phyloP scores from a whole-genome alignment of 2,888 invertebrate genomes.

The Maniola hyperantus region DNA sequence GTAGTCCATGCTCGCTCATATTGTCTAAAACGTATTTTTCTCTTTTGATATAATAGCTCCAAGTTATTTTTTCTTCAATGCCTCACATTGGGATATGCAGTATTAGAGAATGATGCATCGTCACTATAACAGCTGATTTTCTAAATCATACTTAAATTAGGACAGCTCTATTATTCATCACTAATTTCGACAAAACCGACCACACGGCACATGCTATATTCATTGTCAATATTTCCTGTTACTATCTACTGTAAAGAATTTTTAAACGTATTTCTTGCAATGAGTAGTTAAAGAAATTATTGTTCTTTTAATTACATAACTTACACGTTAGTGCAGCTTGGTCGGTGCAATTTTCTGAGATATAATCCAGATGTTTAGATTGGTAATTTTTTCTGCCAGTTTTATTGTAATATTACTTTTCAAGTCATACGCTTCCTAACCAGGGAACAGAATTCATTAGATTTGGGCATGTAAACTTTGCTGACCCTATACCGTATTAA shows the following conservation, averaged over 20 bases:
- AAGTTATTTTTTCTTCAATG: constrained; percentile 78
- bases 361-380: constrained; percentile 65
- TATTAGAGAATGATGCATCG: constrained; percentile 82
- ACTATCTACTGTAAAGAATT: constrained; percentile 14
- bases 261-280: constrained; percentile 19
- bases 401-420: constrained; percentile 68
- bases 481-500: constrained; percentile 71
- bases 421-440: constrained; percentile 79
- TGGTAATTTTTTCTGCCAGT: constrained; percentile 66
- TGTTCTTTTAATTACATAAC: constrained; percentile 28
- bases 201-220: constrained; percentile 62
- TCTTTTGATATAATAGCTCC: constrained; percentile 78
- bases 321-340: constrained; percentile 55
- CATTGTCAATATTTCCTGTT: constrained; percentile 30
- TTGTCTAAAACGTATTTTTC: constrained; percentile 74
- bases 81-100: constrained; percentile 81
- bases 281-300: not conserved
- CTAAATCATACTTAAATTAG: constrained; percentile 72
- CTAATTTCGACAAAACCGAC: constrained; percentile 73
- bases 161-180: constrained; percentile 83
- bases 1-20: constrained; percentile 83
- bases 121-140: constrained; percentile 82
- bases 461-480: constrained; percentile 80
- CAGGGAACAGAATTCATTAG: constrained; percentile 78
- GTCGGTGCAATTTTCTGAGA: constrained; percentile 71